Base-by-base conservation (phyloP, 2,888 invertebrate species). In the Nineta flava region DNA sequence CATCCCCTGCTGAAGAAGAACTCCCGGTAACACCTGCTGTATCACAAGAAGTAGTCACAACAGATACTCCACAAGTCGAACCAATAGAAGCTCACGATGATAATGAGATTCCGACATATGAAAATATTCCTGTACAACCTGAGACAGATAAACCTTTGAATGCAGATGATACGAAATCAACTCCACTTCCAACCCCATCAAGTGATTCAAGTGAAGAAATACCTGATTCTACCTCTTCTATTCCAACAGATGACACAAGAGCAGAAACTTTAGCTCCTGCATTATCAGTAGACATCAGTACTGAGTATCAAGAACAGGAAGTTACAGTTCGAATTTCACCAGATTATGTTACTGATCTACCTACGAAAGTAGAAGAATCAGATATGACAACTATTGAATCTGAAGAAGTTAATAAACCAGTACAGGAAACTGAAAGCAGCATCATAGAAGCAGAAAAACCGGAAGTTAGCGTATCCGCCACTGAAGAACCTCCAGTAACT, bases 361-460 rank as follows among this genome's bases (percentile, higher is more conserved):
- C 46, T 7, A 13, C 16, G 16, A 19, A 31, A 38, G 16, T 51
- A 21, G 57, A 54, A 34, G 53, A 57, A 16, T 53, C 56, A 34
- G 21, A 47, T 51, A 12, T 51, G 31, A 52, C 55, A 53, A 53
- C 55, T 51, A 17, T 45, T 12, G 63, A 63, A 51, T 69, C 69
- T 51, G 19, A 35, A 10, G 32, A 45, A 19, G 3, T 21, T 45
- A 21, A 40, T 35, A 35, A 48, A 52, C 48, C 51, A 13, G 53
- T 17, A 34, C 50, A 47, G 13, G 50, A 50, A 46, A 45, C 32
- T n/a, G 43, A 47, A 35, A 16, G 35, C 10, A 15, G 16, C 13
- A 10, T n/a, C 2, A 5, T 40, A 38, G 52, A 51, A 45, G 10
- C 50, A 17, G 49, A 54, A 43, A 40, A 52, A 48, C 50, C 50